Evolutionary conservation across 2,888 invertebrate genomes (phyloP).

Genomic region (Drosophila prostipennis): DNA sequence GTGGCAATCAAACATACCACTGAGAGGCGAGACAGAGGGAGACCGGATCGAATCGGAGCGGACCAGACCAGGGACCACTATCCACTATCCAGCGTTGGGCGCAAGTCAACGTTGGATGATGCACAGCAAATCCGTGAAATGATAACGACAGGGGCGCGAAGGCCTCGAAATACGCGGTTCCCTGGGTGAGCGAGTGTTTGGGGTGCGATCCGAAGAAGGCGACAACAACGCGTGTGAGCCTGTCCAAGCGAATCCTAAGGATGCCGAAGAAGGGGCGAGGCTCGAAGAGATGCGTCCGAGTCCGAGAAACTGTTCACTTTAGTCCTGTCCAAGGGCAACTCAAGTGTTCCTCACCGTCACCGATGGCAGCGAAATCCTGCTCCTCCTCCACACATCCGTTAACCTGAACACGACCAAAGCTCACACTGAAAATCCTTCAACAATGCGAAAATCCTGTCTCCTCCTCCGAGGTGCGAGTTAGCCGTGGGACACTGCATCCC

Average conservation of each 20-base stretch:
- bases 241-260: constrained; percentile 34
- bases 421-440: constrained; percentile 16
- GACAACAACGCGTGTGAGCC: constrained; percentile 21
- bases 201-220: constrained; percentile 32
- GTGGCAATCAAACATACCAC: constrained; percentile 63
- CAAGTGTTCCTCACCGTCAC: too few species aligned
- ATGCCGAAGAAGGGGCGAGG: constrained; percentile 28
- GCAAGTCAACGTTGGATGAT: constrained; percentile 69
- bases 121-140: constrained; percentile 58
- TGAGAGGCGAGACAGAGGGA: constrained; percentile 54
- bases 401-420: constrained; percentile 29
- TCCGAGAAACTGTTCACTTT: constrained; percentile 26
- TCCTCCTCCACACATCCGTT: constrained; percentile 38
- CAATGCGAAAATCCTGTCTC: constrained; percentile 34
- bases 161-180: constrained; percentile 56
- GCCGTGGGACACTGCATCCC: constrained; percentile 63
- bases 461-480: constrained; percentile 25
- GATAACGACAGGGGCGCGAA: constrained; percentile 58
- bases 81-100: constrained; percentile 71
- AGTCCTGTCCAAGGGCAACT: constrained; percentile 39
- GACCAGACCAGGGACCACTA: constrained; percentile 53
- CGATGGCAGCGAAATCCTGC: constrained; percentile 4
- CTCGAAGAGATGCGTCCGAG: constrained; percentile 23
- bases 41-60: constrained; percentile 33
- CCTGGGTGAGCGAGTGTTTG: constrained; percentile 26